A percentile compares a stretch with the other conserved stretches of the same genome.
These are phyloP conservation scores for Thymallus thymallus DNA, from an alignment of 2,113 vertebrate species.

Conservation along the genomic window DNA sequence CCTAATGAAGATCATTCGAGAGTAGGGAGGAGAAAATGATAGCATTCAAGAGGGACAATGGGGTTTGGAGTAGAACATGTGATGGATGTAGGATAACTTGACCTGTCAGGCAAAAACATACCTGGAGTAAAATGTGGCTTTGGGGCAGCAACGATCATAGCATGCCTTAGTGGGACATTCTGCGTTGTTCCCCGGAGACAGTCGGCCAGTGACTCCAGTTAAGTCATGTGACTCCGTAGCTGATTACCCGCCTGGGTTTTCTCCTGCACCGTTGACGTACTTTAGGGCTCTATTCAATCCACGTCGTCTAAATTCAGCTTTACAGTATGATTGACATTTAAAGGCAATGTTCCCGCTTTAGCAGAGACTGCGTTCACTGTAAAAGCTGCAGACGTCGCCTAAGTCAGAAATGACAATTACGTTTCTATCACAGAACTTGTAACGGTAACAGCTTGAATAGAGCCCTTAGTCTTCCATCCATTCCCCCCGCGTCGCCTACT, in stretches of 20 bases:
- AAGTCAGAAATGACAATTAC: neutral
- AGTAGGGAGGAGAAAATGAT: neutral
- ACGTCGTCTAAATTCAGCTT: no score
- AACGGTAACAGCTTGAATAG: constrained; percentile 41
- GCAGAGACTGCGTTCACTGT: neutral
- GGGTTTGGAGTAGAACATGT: constrained; percentile 4
- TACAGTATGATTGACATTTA: no score
- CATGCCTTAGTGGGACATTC: constrained; percentile 43
- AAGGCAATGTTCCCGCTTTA: constrained; percentile 44
- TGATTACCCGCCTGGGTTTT: constrained; percentile 49
- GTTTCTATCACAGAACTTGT: no score
- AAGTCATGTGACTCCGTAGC: constrained; percentile 61
- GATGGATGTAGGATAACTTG: constrained; percentile 12
- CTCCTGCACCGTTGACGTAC: neutral
- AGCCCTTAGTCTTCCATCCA: constrained; percentile 41
- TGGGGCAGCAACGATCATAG: constrained; percentile 44
- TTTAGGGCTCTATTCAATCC: constrained; percentile 24
- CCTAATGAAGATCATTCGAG: neutral
- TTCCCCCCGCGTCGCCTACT: neutral
- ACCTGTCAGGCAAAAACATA: constrained; percentile 6
- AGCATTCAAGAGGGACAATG: neutral
- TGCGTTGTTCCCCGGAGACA: constrained; percentile 58
- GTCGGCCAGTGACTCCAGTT: constrained; percentile 62
- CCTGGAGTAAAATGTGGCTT: constrained; percentile 33
- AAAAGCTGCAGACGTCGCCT: no score